A percentile compares a stretch with the other conserved stretches of the same genome.
phyloP scores from a whole-genome alignment of 2,888 invertebrate genomes.

The Coenonympha arcania region DNA sequence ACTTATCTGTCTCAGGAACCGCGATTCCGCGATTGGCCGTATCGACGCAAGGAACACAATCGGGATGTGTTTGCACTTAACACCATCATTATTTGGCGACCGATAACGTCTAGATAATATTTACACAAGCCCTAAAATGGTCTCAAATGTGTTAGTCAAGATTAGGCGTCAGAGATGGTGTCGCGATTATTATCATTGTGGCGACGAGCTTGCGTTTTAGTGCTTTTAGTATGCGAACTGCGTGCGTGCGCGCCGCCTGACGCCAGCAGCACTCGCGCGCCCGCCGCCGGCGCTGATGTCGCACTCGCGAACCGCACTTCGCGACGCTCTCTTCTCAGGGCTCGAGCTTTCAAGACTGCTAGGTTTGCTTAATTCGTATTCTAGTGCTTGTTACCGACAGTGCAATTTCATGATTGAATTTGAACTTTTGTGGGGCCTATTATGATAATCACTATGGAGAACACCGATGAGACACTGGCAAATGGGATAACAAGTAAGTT shows the following conservation, averaged over 20 bases:
- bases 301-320: conserved; percentile 45
- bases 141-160: conserved; percentile 56
- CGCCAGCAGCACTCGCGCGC: conserved; percentile 51
- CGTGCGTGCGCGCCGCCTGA: conserved; percentile 63
- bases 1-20: conserved; percentile 33
- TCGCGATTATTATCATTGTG: conserved; percentile 63
- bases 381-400: conserved; percentile 49
- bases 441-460: conserved; percentile 28
- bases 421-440: conserved; percentile 21
- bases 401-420: conserved; percentile 56
- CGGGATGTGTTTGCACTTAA: conserved; percentile 37
- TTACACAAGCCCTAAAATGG: conserved; percentile 39
- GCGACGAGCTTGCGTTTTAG: conserved; percentile 40
- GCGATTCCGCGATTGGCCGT: conserved; percentile 41
- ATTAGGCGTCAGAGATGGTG: conserved; percentile 53
- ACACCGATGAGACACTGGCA: conserved; percentile 38
- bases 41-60: conserved; percentile 52
- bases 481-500: conserved; percentile 39
- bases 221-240: conserved; percentile 67
- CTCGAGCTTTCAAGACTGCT: conserved; percentile 35
- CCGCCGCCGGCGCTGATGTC: conserved; percentile 40
- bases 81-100: conserved; percentile 50
- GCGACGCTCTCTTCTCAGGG: conserved; percentile 45
- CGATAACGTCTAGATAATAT: conserved; percentile 58
- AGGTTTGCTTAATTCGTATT: conserved; percentile 47